Evolutionary conservation across 2,888 invertebrate species (phyloP).

Genomic region (Drosophila buzzatii): DNA sequence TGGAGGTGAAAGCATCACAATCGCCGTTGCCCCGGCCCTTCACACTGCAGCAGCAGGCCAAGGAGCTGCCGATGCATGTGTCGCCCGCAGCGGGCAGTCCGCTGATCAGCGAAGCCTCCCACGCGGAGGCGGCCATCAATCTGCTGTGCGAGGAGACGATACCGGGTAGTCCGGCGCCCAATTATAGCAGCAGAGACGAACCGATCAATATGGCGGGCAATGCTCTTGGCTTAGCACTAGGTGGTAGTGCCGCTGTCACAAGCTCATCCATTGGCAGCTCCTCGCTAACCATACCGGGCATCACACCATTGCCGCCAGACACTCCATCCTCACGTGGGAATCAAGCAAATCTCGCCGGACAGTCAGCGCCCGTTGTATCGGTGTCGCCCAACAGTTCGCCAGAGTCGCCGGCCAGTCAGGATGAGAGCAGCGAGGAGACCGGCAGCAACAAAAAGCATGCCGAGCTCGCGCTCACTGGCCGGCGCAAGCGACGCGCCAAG

Average conservation of each 20-base stretch:
- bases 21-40: conserved; percentile 45
- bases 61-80: conserved; percentile 39
- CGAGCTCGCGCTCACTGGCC: conserved; percentile 50
- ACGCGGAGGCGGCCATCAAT: conserved; percentile 88
- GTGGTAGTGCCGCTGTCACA: neutral
- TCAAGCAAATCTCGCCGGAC: conserved; percentile 15
- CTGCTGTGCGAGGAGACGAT: conserved; percentile 95
- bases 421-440: conserved; percentile 84
- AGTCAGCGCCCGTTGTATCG: conserved; percentile 6
- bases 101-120: conserved; percentile 69
- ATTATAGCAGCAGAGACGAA: conserved; percentile 83
- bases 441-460: conserved; percentile 79
- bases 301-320: conserved; percentile 42
- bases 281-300: conserved; percentile 31
- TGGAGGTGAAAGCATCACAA: conserved; percentile 10
- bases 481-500: conserved; percentile 85
- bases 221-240: neutral
- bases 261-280: conserved; percentile 4
- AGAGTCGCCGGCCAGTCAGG: conserved; percentile 84
- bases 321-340: conserved; percentile 24
- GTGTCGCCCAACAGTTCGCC: conserved; percentile 80
- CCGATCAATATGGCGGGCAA: neutral
- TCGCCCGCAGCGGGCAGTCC: conserved; percentile 58
- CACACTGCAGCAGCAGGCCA: conserved; percentile 39
- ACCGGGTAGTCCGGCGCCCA: conserved; percentile 94